Evolutionary conservation across 2,888 invertebrate species (phyloP), one percentile per base, ranked within the genome.

Genomic region (Cryptosula pallasiana): DNA sequence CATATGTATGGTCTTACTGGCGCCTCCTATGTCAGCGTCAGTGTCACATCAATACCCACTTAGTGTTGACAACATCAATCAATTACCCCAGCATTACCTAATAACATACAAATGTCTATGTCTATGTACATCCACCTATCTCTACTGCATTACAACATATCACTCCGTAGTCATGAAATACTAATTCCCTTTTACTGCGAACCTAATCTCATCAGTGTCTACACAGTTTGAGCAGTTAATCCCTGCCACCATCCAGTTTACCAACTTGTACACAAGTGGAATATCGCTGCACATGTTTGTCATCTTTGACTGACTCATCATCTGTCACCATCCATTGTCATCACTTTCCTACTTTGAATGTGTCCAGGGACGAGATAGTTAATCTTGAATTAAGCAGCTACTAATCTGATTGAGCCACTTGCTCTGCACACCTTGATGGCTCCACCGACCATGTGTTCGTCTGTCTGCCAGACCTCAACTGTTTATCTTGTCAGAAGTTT

Each of bases 31-130:
- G 63, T 63, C 63, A 63, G 20, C 13, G 5, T 25, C 20, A 29
- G 25, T 63, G 63, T 63, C 63, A 63, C 63, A 63, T 63, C 63
- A 63, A 32, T 63, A 29, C 25, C 63, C 34, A 16, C 13, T 63
- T 63, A 63, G 63, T 3, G 13, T 9, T 63, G 63, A 25, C 63
- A 63, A 5, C 32, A 25, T 63, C 45, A 45, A 45, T 45, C 45
- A 45, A 45, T 45, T 45, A 45, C 45, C 20, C 45, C 20, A 5
- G 9, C 20, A 45, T 45, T 45, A 45, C 45, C 45, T 45, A 45
- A 45, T 20, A 45, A 5, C 5, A 45, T 5, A 5, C 45, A 45
- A 45, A 5, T 20, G 45, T 5, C 45, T n/a, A n/a, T n/a, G n/a
- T n/a, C n/a, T n/a, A n/a, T n/a, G n/a, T n/a, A n/a, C n/a, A n/a